Evolutionary conservation across 2,888 invertebrate genomes (phyloP).

Genomic region (Patella caerulea): DNA sequence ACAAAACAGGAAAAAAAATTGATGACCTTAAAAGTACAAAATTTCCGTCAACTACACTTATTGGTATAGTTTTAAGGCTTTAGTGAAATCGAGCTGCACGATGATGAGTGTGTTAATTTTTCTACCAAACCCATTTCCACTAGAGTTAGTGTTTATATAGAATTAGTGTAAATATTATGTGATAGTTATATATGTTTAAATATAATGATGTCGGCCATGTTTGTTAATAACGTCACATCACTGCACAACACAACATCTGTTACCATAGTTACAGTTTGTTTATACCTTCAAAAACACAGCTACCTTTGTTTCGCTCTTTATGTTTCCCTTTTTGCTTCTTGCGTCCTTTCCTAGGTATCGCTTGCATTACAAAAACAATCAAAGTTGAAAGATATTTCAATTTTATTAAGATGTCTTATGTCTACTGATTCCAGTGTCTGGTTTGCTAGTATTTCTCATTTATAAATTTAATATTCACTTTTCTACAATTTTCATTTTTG

Average conservation of each 20-base stretch:
- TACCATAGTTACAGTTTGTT: conserved; percentile 6
- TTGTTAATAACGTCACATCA: neutral
- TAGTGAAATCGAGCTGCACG: too few relatives aligned
- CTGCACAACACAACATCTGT: neutral
- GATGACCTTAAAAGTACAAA: conserved; percentile 5
- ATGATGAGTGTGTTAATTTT: too few relatives aligned
- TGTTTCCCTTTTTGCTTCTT: conserved; percentile 1
- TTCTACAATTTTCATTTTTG: too few relatives aligned
- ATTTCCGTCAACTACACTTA: conserved; percentile 12
- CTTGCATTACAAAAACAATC: conserved; percentile 10
- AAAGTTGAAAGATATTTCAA: neutral
- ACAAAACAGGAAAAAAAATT: conserved; percentile 13
- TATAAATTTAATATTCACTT: too few relatives aligned
- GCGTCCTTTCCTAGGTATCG: conserved; percentile 10
- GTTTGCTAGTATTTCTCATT: too few relatives aligned
- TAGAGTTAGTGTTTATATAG: too few relatives aligned
- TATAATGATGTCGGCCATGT: neutral
- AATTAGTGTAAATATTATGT: too few relatives aligned
- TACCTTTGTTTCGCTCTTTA: conserved; percentile 8
- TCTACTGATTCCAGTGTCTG: too few relatives aligned
- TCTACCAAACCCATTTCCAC: too few relatives aligned
- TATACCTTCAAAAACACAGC: conserved; percentile 11
- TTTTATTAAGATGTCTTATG: too few relatives aligned
- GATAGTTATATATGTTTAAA: too few relatives aligned
- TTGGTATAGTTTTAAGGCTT: neutral